These are phyloP conservation scores for Periophthalmus modestus DNA, from an alignment of 2,113 vertebrate species.

Conservation along the genomic window DNA sequence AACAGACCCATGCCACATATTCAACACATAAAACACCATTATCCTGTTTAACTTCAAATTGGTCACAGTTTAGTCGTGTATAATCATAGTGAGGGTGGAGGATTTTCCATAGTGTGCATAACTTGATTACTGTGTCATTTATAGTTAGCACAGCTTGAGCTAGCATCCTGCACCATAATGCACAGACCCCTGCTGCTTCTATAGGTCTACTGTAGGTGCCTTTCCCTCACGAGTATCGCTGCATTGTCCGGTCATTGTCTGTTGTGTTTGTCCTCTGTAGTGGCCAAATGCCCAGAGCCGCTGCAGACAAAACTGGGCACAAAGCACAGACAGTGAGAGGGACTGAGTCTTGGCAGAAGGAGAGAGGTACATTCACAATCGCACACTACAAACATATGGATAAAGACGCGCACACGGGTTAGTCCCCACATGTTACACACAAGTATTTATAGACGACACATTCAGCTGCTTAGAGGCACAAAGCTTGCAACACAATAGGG, in stretches of 20 bases:
- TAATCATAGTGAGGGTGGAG: neutral
- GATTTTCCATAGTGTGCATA: neutral
- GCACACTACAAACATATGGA: constrained; percentile 33
- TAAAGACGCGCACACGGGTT: constrained; percentile 14
- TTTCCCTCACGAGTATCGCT: constrained; percentile 43
- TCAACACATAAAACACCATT: no score
- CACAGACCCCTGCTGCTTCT: constrained; percentile 27
- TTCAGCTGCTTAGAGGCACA: constrained; percentile 58
- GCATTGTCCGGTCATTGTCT: constrained; percentile 64
- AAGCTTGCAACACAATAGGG: constrained; percentile 28
- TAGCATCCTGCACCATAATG: neutral
- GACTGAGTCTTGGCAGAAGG: constrained; percentile 56
- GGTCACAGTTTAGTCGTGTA: no score
- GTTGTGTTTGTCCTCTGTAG: constrained; percentile 60
- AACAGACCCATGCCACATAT: no score
- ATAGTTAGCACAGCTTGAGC: neutral
- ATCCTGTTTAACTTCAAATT: no score
- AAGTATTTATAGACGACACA: constrained; percentile 24
- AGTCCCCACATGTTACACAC: constrained; percentile 8
- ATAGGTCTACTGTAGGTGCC: constrained; percentile 43
- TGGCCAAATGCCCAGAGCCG: constrained; percentile 65
- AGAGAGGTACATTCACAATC: constrained; percentile 23
- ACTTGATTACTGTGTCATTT: neutral
- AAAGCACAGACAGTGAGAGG: constrained; percentile 62
- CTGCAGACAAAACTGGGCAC: constrained; percentile 63